phyloP scores from a whole-genome alignment of 2,797 vertebrate genomes.

The Callimico goeldii region DNA sequence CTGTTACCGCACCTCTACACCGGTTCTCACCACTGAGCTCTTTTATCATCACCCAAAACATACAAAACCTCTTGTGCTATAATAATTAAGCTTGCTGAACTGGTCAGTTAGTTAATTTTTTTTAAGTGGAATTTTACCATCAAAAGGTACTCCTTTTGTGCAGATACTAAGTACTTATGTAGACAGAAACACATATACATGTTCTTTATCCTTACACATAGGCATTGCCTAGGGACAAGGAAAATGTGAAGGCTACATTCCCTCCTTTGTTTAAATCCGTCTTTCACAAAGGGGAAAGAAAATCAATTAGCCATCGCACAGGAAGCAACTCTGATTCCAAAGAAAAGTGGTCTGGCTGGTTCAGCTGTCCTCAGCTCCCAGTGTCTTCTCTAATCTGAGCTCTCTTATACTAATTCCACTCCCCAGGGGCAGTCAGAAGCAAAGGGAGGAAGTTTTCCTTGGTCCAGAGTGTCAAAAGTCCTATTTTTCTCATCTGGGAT shows the following conservation, averaged over 20 bases:
- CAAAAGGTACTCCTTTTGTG: neutral
- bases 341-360: neutral
- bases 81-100: neutral
- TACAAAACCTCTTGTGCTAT: neutral
- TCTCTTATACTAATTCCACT: neutral
- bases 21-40: neutral
- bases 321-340: neutral
- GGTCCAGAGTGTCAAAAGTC: neutral
- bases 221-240: neutral
- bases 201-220: neutral
- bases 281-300: neutral
- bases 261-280: neutral
- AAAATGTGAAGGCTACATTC: neutral
- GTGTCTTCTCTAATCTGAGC: neutral
- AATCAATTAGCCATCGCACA: neutral
- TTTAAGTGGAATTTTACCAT: conserved; percentile 11
- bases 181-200: neutral
- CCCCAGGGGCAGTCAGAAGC: neutral
- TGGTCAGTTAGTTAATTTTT: neutral
- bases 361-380: neutral
- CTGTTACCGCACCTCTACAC: neutral
- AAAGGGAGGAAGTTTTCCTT: neutral
- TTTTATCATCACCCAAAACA: neutral
- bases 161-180: neutral
- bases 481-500: neutral